Conservation (phyloP, 2,888 invertebrate genomes). For the Mamestra brassicae region DNA sequence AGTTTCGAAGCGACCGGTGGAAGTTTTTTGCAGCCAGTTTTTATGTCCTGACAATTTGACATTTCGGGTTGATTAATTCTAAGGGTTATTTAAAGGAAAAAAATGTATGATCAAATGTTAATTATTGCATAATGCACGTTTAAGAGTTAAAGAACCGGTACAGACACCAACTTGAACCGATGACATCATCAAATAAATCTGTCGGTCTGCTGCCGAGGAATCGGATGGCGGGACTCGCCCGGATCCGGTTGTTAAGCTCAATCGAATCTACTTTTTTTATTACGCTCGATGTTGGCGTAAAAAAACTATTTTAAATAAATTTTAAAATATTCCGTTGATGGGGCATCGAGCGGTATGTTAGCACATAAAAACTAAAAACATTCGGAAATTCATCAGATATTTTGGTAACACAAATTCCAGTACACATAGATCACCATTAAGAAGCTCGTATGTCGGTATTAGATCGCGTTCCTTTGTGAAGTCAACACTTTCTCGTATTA, state of each 20-base stretch:
- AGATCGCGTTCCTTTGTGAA: conserved; percentile 46
- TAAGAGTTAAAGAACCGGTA: conserved; percentile 48
- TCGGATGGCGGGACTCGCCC: conserved; percentile 81
- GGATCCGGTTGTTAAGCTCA: conserved; percentile 87
- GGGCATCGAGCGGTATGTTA: conserved; percentile 25
- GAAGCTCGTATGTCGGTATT: conserved; percentile 40
- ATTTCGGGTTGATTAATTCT: conserved; percentile 39
- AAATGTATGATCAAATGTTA: conserved; percentile 33
- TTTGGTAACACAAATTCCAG: conserved; percentile 31
- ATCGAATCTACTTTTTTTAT: conserved; percentile 88
- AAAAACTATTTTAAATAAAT: conserved; percentile 75
- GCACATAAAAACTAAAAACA: conserved; percentile 48
- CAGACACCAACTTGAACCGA: conserved; percentile 76
- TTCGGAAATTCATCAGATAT: conserved; percentile 39
- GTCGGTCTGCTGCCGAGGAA: conserved; percentile 73
- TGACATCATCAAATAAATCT: conserved; percentile 88
- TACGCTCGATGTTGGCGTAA: conserved; percentile 79
- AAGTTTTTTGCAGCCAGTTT: conserved; percentile 57
- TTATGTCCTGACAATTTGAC: conserved; percentile 42
- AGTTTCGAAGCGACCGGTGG: conserved; percentile 51
- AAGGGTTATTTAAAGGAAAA: conserved; percentile 14
- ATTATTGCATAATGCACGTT: conserved; percentile 29
- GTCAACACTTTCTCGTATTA: conserved; percentile 61
- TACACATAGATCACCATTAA: conserved; percentile 45
- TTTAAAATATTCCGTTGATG: conserved; percentile 60